A percentile compares a stretch with the other conserved stretches of the same genome.
phyloP scores from a whole-genome alignment of 1,140 invertebrate species.

The Campoletis sonorensis region DNA sequence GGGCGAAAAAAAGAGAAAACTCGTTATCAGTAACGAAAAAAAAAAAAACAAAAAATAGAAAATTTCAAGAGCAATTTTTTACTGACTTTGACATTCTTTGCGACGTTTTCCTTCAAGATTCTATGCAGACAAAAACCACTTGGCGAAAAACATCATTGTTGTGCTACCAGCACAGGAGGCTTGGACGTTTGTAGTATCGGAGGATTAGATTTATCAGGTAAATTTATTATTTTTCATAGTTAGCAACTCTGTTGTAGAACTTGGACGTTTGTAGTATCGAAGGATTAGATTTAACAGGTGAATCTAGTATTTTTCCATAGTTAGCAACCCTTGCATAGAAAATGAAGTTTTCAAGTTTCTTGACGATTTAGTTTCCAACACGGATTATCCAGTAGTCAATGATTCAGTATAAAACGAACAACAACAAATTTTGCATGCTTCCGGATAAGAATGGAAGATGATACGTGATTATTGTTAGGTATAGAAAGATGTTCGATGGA shows the following conservation, averaged over 20 bases:
- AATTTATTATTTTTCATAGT: slow-evolving; percentile 17
- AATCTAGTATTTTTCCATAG: slow-evolving; percentile 14
- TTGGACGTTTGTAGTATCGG: slow-evolving; percentile 72
- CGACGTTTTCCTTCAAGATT: slow-evolving; percentile 60
- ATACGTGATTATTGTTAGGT: slow-evolving; percentile 55
- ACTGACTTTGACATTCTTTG: slow-evolving; percentile 46
- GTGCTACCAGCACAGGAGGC: slow-evolving; percentile 70
- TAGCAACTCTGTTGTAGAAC: too few relatives aligned
- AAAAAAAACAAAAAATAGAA: background rate
- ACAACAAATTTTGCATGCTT: too few relatives aligned
- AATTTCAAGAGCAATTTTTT: background rate
- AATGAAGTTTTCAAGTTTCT: background rate
- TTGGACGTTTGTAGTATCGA: slow-evolving; percentile 72
- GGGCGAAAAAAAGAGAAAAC: slow-evolving; percentile 56
- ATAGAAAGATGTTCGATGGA: slow-evolving; percentile 73
- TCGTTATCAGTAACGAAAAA: slow-evolving; percentile 8
- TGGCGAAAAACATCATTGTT: slow-evolving; percentile 72
- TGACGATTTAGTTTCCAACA: background rate
- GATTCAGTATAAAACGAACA: too few relatives aligned
- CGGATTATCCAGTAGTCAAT: too few relatives aligned
- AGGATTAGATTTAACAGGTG: slow-evolving; percentile 73
- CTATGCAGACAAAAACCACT: slow-evolving; percentile 70
- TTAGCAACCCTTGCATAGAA: too few relatives aligned
- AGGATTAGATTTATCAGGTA: slow-evolving; percentile 73
- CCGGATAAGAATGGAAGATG: background rate